These are phyloP conservation scores for Clytia hemisphaerica DNA, from an alignment of 30 jellyfish, hydroid and myxozoan species.

Conservation along the genomic window DNA sequence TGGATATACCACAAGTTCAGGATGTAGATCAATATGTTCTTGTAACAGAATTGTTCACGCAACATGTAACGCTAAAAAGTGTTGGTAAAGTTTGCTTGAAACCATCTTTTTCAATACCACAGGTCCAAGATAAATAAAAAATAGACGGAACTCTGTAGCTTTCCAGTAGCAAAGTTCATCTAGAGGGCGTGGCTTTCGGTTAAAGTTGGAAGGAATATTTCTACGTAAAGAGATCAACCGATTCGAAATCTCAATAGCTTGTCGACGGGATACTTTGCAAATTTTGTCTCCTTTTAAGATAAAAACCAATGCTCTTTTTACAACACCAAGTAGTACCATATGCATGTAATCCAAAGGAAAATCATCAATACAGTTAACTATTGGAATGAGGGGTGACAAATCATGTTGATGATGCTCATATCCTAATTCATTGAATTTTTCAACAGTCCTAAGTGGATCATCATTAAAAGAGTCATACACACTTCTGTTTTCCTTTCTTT, in stretches of 20 bases:
- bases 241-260: constrained; percentile 23
- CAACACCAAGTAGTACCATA: constrained; percentile 40
- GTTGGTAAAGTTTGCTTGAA: constrained; percentile 10
- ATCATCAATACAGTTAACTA: constrained; percentile 17
- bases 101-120: constrained; percentile 39
- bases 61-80: constrained; percentile 24
- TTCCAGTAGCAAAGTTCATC: constrained; percentile 42
- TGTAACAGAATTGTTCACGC: constrained; percentile 33
- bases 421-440: too few relatives aligned
- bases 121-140: constrained; percentile 45
- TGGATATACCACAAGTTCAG: too few relatives aligned
- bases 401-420: constrained; percentile 21
- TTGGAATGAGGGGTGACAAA: constrained; percentile 5
- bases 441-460: too few relatives aligned
- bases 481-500: constrained; percentile 4
- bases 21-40: too few relatives aligned
- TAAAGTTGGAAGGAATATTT: constrained; percentile 37
- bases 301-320: not conserved
- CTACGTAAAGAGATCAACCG: constrained; percentile 3
- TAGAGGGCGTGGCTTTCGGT: constrained; percentile 48
- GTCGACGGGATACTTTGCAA: constrained; percentile 23
- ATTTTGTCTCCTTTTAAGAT: constrained; percentile 20
- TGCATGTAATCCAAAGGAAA: constrained; percentile 27
- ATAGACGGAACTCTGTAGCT: constrained; percentile 54
- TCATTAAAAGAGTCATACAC: too few relatives aligned